Evolutionary conservation across 92 coral and sea anemone genomes (phyloP), one percentile per base, ranked within the genome.

Genomic region (Siderastrea siderea): DNA sequence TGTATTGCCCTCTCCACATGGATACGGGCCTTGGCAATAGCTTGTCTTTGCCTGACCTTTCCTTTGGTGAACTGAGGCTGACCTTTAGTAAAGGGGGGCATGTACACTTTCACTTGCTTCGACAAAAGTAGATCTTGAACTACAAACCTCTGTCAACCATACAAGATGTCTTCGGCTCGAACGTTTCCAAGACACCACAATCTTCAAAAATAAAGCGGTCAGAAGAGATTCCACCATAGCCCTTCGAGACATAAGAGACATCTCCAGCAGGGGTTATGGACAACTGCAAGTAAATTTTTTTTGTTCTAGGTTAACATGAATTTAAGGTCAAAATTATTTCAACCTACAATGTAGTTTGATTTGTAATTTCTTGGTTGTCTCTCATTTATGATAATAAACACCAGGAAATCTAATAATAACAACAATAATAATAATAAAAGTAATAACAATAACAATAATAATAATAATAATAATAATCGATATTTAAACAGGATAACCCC

Each of bases 141-240:
- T 38, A 63, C 83, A 91, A 80, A 9, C 91, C 91, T 81, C 82
- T 81, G 87, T 88, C 91, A 47, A 81, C 91, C 82, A 88, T 51
- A 45, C 69, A 73, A 49, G 75, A 77, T 64, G 77, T 74, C 6
- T 82, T 78, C n/a, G 75, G 72, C 50, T 82, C 72, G 47, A 86
- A 76, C 80, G 86, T 86, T 75, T 61, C 48, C 14, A 83, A 53
- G 70, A 86, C 81, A 50, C 86, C 83, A 47, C 87, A 79, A 44
- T 81, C 76, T 82, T 81, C 77, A 47, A 68, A 79, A 47, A 88
- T 88, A 47, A 70, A 64, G 68, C 87, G 77, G 64, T 83, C 85
- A 17, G 80, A 82, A 19, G 83, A 84, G 54, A 84, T 72, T 19
- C 92, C 92, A 69, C 88, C 81, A 82, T 89, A 89, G 78, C 88